phyloP scores from a whole-genome alignment of 2,113 vertebrate genomes.

The Prietella phreatophila region DNA sequence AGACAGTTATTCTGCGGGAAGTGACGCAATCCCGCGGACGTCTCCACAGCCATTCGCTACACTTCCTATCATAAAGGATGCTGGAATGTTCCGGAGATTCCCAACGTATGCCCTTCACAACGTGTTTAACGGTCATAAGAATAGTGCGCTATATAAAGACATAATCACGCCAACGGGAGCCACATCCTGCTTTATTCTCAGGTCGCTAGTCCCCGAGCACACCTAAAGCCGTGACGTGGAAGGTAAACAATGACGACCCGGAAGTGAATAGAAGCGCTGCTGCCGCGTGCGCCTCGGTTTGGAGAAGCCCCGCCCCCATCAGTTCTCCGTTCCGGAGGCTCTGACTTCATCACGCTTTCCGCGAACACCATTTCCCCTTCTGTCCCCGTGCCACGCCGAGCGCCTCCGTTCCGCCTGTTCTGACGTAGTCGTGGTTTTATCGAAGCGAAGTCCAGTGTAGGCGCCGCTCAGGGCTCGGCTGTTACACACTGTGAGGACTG shows the following conservation, averaged over 20 bases:
- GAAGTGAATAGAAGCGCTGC: slow-evolving; percentile 15
- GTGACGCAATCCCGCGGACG: not conserved
- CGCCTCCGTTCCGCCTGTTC: not conserved
- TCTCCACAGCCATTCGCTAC: not conserved
- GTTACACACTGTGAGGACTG: not conserved
- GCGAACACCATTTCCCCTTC: not conserved
- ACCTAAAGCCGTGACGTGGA: slow-evolving; percentile 17
- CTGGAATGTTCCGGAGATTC: not conserved
- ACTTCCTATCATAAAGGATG: not conserved
- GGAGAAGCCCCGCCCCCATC: not conserved
- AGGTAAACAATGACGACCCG: slow-evolving; percentile 43
- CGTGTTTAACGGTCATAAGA: too few species aligned
- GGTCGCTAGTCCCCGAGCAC: not conserved
- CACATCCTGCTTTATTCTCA: not conserved
- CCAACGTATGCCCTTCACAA: not conserved
- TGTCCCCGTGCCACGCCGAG: too few species aligned
- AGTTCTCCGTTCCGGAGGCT: not conserved
- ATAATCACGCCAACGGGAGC: not conserved
- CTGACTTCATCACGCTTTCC: not conserved
- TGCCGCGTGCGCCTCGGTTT: not conserved
- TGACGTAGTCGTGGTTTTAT: slow-evolving; percentile 19
- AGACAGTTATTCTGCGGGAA: not conserved
- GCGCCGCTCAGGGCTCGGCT: slow-evolving; percentile 18
- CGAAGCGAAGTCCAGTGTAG: slow-evolving; percentile 46
- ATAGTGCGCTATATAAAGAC: too few species aligned